Conservation (phyloP, 2,113 vertebrate genomes). For the Pedionomus torquatus region DNA sequence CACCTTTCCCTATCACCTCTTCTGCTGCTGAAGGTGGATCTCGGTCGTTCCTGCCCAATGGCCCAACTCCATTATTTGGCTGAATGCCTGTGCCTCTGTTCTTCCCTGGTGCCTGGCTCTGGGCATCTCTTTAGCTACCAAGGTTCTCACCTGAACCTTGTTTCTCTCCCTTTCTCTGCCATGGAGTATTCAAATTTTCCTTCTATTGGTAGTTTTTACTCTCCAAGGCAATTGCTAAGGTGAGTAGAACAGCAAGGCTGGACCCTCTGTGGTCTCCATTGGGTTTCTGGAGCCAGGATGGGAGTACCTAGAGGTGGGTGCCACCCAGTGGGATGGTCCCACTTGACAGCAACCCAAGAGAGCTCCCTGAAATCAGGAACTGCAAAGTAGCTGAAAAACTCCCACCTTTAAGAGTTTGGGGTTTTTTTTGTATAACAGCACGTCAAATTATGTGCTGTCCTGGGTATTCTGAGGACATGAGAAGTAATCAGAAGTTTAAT, state of each 20-base stretch:
- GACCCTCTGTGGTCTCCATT: not conserved
- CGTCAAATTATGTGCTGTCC: fast-evolving
- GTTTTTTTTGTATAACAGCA: not conserved
- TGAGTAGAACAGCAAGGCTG: fast-evolving
- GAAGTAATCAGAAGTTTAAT: not conserved
- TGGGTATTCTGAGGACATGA: not conserved
- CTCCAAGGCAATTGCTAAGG: not conserved
- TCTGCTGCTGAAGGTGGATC: not conserved
- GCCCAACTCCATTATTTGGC: not conserved
- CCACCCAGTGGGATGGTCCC: fast-evolving
- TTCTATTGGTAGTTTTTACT: not conserved
- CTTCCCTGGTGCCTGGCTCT: not conserved
- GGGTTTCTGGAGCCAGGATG: not conserved
- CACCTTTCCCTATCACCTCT: not conserved
- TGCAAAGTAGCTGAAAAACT: not conserved
- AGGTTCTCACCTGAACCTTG: not conserved
- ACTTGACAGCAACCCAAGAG: not conserved
- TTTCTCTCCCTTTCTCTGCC: not conserved
- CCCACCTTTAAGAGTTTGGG: not conserved
- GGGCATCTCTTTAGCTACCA: not conserved
- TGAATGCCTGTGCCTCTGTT: fast-evolving
- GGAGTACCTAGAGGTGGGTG: not conserved
- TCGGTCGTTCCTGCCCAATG: not conserved
- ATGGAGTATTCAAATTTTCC: not conserved
- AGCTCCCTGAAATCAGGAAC: not conserved